These are phyloP conservation scores for Chironomus tepperi DNA, from an alignment of 1,140 invertebrate genomes.

Conservation along the genomic window DNA sequence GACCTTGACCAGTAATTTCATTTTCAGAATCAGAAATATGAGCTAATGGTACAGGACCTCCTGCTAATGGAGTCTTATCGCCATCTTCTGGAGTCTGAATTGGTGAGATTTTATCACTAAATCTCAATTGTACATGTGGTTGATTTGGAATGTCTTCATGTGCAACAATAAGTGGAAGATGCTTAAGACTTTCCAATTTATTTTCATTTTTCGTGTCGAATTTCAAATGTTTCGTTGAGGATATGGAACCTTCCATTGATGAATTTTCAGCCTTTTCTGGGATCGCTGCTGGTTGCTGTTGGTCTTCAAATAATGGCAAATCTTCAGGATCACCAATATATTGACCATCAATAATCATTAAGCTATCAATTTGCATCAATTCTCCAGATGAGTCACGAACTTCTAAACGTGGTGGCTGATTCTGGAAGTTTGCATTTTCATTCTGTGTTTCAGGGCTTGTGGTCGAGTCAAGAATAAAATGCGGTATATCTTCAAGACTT, in stretches of 20 bases:
- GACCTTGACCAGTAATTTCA: constrained; percentile 54
- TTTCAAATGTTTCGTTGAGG: constrained; percentile 27
- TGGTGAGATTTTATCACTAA: neutral
- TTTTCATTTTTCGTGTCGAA: constrained; percentile 40
- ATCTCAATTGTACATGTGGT: constrained; percentile 28
- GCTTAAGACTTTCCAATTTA: constrained; percentile 38
- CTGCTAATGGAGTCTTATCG: constrained; percentile 37
- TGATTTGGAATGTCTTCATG: constrained; percentile 31
- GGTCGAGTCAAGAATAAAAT: constrained; percentile 39
- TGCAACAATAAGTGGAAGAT: constrained; percentile 37
- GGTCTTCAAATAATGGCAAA: constrained; percentile 35
- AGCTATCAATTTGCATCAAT: constrained; percentile 49
- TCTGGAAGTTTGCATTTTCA: constrained; percentile 23
- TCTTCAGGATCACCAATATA: constrained; percentile 40
- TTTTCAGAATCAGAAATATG: constrained; percentile 45
- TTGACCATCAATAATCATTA: constrained; percentile 43
- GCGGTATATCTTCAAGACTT: constrained; percentile 40
- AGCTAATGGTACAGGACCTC: constrained; percentile 27
- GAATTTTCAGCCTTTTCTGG: constrained; percentile 28
- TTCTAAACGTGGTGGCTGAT: constrained; percentile 49
- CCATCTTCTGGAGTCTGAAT: constrained; percentile 29
- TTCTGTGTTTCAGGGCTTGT: constrained; percentile 40
- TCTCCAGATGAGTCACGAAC: constrained; percentile 57
- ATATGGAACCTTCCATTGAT: constrained; percentile 27
- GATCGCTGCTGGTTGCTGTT: constrained; percentile 33